Percentiles rank a stretch among this genome's conserved stretches.
phyloP scores from a whole-genome alignment of 2,797 vertebrate species.

The Prunella strophiata region DNA sequence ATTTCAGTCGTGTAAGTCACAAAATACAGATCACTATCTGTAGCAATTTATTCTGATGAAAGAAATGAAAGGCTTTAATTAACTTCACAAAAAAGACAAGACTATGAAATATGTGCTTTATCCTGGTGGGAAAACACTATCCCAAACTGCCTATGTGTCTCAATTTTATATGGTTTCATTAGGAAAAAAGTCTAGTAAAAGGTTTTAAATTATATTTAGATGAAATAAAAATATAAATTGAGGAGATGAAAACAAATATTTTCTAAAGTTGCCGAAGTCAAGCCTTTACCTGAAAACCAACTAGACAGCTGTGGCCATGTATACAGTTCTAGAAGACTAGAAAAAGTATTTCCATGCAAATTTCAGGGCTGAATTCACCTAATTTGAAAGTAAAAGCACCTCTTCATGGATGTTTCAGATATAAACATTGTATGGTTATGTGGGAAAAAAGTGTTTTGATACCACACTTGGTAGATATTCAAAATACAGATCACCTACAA shows the following conservation, averaged over 20 bases:
- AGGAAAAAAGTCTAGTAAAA: not conserved
- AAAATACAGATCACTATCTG: not conserved
- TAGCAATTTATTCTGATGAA: slow-evolving; percentile 6
- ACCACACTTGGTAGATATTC: not conserved
- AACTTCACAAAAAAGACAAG: not conserved
- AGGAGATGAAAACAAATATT: not conserved
- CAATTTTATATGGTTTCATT: not conserved
- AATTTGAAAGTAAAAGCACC: not conserved
- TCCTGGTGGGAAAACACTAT: not conserved
- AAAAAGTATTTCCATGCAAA: not conserved
- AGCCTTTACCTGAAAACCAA: not conserved
- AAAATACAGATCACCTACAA: not conserved
- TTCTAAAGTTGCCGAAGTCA: not conserved
- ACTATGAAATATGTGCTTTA: not conserved
- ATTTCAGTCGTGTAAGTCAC: not conserved
- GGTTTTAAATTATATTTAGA: not conserved
- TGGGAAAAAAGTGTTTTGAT: not conserved
- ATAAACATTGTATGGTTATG: not conserved
- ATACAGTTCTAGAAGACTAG: not conserved
- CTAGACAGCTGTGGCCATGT: not conserved
- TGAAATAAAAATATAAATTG: not conserved
- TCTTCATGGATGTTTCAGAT: not conserved
- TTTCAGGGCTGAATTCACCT: not conserved
- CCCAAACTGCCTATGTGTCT: not conserved
- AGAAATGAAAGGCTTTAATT: slow-evolving; percentile 3